Conservation (phyloP, 1,140 invertebrate species). For the Nixonia krombeini region DNA sequence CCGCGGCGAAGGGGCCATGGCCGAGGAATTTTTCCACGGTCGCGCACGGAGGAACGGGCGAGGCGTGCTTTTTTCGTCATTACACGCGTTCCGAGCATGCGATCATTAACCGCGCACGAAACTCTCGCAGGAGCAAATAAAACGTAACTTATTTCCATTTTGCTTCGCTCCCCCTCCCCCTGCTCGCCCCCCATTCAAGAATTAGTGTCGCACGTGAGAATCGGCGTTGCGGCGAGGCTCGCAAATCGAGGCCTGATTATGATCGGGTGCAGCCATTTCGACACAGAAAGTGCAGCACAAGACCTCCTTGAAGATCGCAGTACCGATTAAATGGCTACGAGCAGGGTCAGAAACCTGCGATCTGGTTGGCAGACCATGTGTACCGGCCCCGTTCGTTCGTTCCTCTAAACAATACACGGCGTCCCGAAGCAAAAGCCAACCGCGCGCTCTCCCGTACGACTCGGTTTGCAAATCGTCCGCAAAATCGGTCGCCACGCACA, state of each 20-base stretch:
- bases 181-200: slow-evolving; percentile 4
- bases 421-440: slow-evolving; percentile 3
- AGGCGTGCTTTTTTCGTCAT: too few relatives aligned
- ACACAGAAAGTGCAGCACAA: slow-evolving; percentile 38
- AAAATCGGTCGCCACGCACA: slow-evolving; percentile 13
- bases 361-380: slow-evolving; percentile 67
- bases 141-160: neutral
- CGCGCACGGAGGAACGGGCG: too few relatives aligned
- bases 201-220: neutral
- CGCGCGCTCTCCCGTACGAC: slow-evolving; percentile 5
- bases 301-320: slow-evolving; percentile 56
- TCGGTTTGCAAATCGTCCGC: slow-evolving; percentile 27
- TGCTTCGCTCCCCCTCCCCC: neutral
- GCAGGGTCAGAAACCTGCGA: slow-evolving; percentile 66
- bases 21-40: neutral
- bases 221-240: neutral
- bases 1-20: slow-evolving; percentile 12
- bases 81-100: too few relatives aligned
- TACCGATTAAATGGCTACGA: slow-evolving; percentile 56
- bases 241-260: slow-evolving; percentile 40
- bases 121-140: too few relatives aligned
- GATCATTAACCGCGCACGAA: neutral
- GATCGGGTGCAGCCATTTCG: slow-evolving; percentile 33
- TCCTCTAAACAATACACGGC: slow-evolving; percentile 49
- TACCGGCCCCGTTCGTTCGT: slow-evolving; percentile 53